These are phyloP conservation scores for Philypnodon macrostomus DNA, from an alignment of 2,797 vertebrate species.

Conservation along the genomic window DNA sequence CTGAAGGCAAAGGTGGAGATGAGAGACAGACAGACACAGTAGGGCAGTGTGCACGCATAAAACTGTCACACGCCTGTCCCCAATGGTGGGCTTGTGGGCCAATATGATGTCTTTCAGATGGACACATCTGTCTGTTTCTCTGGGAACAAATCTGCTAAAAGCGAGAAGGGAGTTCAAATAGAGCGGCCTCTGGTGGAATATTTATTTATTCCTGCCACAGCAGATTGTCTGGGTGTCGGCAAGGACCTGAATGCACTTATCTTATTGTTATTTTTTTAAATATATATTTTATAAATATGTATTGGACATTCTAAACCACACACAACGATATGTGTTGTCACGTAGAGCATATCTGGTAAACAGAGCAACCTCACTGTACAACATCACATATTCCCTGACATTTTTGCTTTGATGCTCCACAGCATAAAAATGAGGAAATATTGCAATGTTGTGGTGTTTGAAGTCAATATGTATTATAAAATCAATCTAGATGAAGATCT, in stretches of 20 bases:
- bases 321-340: too few relatives aligned
- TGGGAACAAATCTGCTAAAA: constrained; percentile 59
- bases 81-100: constrained; percentile 51
- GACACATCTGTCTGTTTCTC: constrained; percentile 69
- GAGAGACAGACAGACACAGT: constrained; percentile 58
- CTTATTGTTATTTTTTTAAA: constrained; percentile 21
- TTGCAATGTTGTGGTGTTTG: constrained; percentile 97
- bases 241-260: constrained; percentile 34
- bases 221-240: constrained; percentile 18
- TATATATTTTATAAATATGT: constrained; percentile 48
- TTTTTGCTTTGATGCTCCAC: constrained; percentile 72
- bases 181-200: constrained; percentile 36
- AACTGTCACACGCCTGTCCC: constrained; percentile 68
- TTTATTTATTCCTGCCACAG: constrained; percentile 49
- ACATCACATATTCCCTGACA: constrained; percentile 50
- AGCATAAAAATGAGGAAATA: constrained; percentile 96
- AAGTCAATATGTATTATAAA: constrained; percentile 99
- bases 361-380: constrained; percentile 46
- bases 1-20: constrained; percentile 68
- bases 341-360: too few relatives aligned
- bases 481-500: constrained; percentile 99
- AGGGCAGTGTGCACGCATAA: constrained; percentile 43
- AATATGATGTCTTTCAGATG: constrained; percentile 71
- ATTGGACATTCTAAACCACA: too few relatives aligned
- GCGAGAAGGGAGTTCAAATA: constrained; percentile 35